A percentile compares a stretch with the other conserved stretches of the same genome.
Conservation (phyloP, 2,888 invertebrate species). For the Nemurella pictetii region DNA sequence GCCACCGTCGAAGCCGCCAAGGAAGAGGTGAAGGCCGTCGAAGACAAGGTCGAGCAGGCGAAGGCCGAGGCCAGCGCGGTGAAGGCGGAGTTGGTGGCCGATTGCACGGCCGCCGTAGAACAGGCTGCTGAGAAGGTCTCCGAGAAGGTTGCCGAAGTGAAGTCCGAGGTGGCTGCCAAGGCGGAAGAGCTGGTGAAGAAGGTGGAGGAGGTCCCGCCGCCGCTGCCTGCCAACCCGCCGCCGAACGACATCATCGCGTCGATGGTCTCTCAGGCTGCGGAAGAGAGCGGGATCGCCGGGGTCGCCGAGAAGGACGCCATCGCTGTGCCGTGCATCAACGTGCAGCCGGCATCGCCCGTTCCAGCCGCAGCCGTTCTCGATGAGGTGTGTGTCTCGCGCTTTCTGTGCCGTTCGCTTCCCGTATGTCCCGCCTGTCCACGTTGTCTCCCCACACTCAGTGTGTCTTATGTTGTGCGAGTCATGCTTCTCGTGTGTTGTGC, state of each 20-base stretch:
- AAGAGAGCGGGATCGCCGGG: no score
- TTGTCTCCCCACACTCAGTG: no score
- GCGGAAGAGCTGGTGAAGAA: constrained; percentile 14
- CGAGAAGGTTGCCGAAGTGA: neutral
- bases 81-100: constrained; percentile 26
- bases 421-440: no score
- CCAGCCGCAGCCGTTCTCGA: neutral
- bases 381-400: neutral
- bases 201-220: constrained; percentile 36
- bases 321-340: neutral
- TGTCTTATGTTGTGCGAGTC: no score
- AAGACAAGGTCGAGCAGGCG: constrained; percentile 26
- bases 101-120: neutral
- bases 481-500: no score
- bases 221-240: constrained; percentile 38
- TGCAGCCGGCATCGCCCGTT: constrained; percentile 18
- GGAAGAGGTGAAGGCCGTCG: constrained; percentile 28
- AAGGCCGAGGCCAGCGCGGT: neutral
- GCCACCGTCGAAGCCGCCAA: constrained; percentile 19
- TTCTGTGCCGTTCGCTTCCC: no score
- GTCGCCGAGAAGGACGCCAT: neutral
- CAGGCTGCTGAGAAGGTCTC: neutral
- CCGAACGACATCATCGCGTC: constrained; percentile 29
- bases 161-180: neutral
- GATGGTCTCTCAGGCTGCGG: constrained; percentile 13